A percentile compares a stretch with the other conserved stretches of the same genome.
Evolutionary conservation across 2,113 vertebrate genomes (phyloP).

Genomic region (Macaca nemestrina): DNA sequence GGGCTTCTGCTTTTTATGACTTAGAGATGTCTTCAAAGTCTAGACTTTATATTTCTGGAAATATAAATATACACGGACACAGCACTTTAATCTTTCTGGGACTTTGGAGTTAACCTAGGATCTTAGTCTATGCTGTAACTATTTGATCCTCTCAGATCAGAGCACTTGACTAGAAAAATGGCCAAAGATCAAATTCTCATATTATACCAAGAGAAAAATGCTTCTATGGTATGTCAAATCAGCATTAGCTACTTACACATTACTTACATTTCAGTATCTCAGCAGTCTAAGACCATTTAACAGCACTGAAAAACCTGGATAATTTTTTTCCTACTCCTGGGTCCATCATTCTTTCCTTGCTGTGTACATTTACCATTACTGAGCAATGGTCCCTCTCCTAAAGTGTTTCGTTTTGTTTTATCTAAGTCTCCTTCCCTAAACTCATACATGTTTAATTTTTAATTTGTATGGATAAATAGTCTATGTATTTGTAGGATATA

Average conservation of each 20-base stretch:
- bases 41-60: background rate
- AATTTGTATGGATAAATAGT: too few species aligned
- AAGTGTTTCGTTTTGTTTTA: background rate
- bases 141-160: background rate
- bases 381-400: background rate
- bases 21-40: background rate
- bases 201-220: background rate
- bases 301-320: background rate
- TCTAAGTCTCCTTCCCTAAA: background rate
- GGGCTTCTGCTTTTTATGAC: background rate
- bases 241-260: background rate
- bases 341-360: background rate
- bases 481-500: too few species aligned
- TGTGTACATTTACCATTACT: background rate
- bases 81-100: background rate
- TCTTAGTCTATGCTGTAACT: background rate
- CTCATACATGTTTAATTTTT: background rate
- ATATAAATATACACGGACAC: background rate
- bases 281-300: background rate
- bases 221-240: background rate
- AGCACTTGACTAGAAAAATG: background rate
- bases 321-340: background rate
- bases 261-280: background rate
- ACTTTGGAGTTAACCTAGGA: background rate
- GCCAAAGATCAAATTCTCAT: background rate